These are phyloP conservation scores for Gobiocypris rarus DNA, from an alignment of 2,113 vertebrate genomes.

Conservation along the genomic window DNA sequence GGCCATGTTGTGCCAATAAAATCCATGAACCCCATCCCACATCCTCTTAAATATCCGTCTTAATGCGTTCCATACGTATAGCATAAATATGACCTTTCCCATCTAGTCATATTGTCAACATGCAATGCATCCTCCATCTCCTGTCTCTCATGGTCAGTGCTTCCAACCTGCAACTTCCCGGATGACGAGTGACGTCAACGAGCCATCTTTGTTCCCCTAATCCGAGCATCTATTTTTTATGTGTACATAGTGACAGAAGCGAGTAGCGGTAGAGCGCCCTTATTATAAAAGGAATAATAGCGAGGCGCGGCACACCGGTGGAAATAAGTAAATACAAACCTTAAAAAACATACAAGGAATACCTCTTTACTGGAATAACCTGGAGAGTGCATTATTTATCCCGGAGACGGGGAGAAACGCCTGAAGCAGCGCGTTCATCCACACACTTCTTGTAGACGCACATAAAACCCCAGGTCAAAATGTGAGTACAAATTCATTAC, in stretches of 20 bases:
- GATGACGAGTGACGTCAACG: slow-evolving; percentile 78
- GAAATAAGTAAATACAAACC: not conserved
- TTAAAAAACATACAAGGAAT: slow-evolving; percentile 22
- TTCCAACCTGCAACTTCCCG: slow-evolving; percentile 73
- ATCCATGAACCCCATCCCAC: not conserved
- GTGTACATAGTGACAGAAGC: slow-evolving; percentile 68
- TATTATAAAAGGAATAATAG: slow-evolving; percentile 52
- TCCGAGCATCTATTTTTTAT: slow-evolving; percentile 73
- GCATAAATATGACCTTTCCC: not conserved
- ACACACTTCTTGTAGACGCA: slow-evolving; percentile 33
- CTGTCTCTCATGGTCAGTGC: slow-evolving; percentile 59
- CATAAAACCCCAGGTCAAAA: slow-evolving; percentile 47
- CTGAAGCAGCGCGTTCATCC: slow-evolving; percentile 47
- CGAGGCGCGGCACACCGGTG: slow-evolving; percentile 60
- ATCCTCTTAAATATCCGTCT: not conserved
- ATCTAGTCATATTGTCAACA: not conserved
- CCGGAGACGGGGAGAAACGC: slow-evolving; percentile 51
- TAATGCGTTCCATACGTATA: not conserved
- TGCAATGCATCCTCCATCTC: slow-evolving; percentile 41
- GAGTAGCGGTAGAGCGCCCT: slow-evolving; percentile 53
- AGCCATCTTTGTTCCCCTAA: slow-evolving; percentile 76
- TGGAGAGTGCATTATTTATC: slow-evolving; percentile 42
- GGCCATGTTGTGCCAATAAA: not conserved
- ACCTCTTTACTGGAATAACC: slow-evolving; percentile 37
- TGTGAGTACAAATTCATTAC: slow-evolving; percentile 54